Evolutionary conservation across 2,888 invertebrate genomes (phyloP), one percentile per base, ranked within the genome.

Genomic region (Caenorhabditis uteleia): DNA sequence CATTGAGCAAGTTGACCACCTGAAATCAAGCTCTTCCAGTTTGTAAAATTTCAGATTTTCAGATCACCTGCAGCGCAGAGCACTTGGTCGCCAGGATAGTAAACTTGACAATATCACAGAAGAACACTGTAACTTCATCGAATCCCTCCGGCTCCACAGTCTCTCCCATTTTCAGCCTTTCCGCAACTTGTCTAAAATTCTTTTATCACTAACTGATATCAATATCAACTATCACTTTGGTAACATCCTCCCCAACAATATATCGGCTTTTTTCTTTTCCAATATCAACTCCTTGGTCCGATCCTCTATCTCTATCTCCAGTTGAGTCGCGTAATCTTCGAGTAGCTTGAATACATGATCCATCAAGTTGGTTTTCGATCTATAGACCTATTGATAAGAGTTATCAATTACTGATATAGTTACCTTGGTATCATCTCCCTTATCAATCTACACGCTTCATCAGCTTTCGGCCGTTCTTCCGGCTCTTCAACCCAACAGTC

Each of bases 91-190:
- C 74, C 8, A 80, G 54, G 3, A 71, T 61, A 2, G 80, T 80
- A 67, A 80, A 80, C 26, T 75, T 74, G 36, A 80, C 80, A 10
- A 80, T 68, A 47, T 80, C 80, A 8, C 69, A 78, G 60, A 80
- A 80, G 68, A 79, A 79, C 12, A 80, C 70, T 1, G 80, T 77
- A 2, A 80, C 80, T 7, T 45, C 47, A 27, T 78, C 78, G 49
- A 75, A 80, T 4, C 77, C 66, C 58, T 79, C 80, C n/a, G 80
- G 80, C 40, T 77, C 75, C 2, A 80, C 79, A 1, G 72, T 51
- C 47, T 79, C 77, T 8, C 79, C 79, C 2, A 71, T 50, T 48
- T 79, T 79, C 16, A 79, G 65, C 18, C 74, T 65, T 38, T 79
- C 79, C 1, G 78, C 79, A 1, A 79, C 79, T 75, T 77, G 78